Conservation (phyloP, 2,113 vertebrate species). For the Percina caprodes region DNA sequence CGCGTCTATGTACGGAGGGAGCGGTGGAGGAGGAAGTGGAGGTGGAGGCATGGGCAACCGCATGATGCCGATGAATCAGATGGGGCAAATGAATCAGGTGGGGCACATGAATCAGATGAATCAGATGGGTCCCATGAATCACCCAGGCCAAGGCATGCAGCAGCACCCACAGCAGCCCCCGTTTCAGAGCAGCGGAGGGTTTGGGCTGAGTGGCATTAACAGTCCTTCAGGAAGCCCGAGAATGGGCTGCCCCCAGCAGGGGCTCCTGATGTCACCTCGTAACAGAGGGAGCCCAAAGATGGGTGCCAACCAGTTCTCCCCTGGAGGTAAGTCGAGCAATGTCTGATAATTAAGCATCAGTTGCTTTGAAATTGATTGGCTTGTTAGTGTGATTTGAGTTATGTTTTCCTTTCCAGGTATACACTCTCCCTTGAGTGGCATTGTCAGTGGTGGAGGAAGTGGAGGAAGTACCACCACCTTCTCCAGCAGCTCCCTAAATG, state of each 20-base stretch:
- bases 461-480: constrained; percentile 86
- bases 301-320: constrained; percentile 93
- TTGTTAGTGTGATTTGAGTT: constrained; percentile 6
- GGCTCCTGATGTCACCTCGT: constrained; percentile 92
- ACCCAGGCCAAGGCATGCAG: constrained; percentile 78
- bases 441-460: constrained; percentile 82
- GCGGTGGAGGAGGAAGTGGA: constrained; percentile 54
- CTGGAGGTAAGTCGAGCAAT: constrained; percentile 87
- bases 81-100: constrained; percentile 72
- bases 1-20: constrained; percentile 77
- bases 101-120: constrained; percentile 79
- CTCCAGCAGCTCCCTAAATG: constrained; percentile 97
- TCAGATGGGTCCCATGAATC: constrained; percentile 79
- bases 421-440: constrained; percentile 93
- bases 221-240: constrained; percentile 94
- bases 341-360: not conserved
- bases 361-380: not conserved
- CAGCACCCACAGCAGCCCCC: constrained; percentile 87
- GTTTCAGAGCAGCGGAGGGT: constrained; percentile 88
- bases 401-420: constrained; percentile 82
- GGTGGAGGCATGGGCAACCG: constrained; percentile 74
- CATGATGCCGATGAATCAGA: constrained; percentile 81
- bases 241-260: constrained; percentile 89
- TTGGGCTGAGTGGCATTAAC: constrained; percentile 89
- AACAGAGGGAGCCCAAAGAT: constrained; percentile 97